Base-by-base conservation (phyloP, 2,888 invertebrate species). In the Tachina lurida region DNA sequence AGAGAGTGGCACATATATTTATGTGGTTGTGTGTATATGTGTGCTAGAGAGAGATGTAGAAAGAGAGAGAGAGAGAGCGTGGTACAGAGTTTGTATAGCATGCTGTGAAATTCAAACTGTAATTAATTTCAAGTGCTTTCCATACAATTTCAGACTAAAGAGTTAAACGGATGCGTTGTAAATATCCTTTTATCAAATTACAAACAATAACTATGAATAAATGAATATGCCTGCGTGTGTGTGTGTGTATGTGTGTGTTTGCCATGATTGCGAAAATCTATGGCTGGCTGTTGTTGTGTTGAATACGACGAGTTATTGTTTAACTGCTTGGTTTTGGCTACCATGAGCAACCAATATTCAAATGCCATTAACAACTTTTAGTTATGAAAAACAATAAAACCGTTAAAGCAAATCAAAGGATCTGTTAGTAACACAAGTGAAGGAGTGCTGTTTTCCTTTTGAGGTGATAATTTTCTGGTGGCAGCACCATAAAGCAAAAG, bases 111-210 rank as follows among this genome's bases (percentile, higher is more conserved):
- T 86, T 76, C 86, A 86, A 83, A 80, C 73, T 83, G 86, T 86
- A 86, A 86, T 86, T 86, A 86, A 86, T 86, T 86, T 86, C 86
- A 86, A 86, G 86, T 86, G 86, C 80, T 86, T 86, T 86, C 31
- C 79, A 83, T 86, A 83, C 86, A 79, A 86, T 86, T 86, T 76
- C 73, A 63, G 76, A 67, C 74, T 54, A 83, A 86, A 86, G 86
- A 84, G 85, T 87, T 87, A 87, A 87, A 87, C 87, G 87, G 82
- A 85, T 87, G 87, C 84, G 85, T 87, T 84, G 83, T 86, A 86
- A 86, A 86, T 83, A 83, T 86, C 76, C 83, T 77, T 87, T 87
- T 85, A 87, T 87, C 87, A 87, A 87, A 87, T 87, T 87, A 82
- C 85, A 86, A 86, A 87, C 87, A 87, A 87, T 87, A 87, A 84